phyloP scores from a whole-genome alignment of 2,888 invertebrate species.

The Acanthosoma haemorrhoidale region DNA sequence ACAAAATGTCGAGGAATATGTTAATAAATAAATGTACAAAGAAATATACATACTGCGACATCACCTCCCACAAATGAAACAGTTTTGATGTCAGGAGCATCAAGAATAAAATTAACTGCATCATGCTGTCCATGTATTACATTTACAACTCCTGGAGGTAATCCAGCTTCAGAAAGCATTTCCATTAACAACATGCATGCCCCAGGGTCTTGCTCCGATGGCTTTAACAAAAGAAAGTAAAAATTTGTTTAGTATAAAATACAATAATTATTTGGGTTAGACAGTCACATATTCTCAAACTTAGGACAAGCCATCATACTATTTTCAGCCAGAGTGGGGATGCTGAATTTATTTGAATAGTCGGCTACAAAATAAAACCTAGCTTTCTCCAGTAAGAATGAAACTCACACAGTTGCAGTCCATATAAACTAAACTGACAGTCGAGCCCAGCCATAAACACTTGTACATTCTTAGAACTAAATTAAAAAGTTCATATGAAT shows the following conservation, averaged over 20 bases:
- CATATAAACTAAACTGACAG: too few species aligned
- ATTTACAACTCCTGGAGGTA: slow-evolving; percentile 93
- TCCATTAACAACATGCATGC: slow-evolving; percentile 93
- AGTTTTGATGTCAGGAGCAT: slow-evolving; percentile 90
- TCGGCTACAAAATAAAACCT: too few species aligned
- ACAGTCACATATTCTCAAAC: too few species aligned
- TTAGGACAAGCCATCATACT: too few species aligned
- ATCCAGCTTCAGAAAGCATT: slow-evolving; percentile 85
- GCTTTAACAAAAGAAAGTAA: slow-evolving; percentile 48
- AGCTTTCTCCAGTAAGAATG: too few species aligned
- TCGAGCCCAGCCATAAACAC: too few species aligned
- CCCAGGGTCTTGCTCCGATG: slow-evolving; percentile 96
- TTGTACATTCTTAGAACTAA: too few species aligned
- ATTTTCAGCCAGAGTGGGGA: too few species aligned
- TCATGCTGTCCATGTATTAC: slow-evolving; percentile 93
- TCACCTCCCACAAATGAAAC: slow-evolving; percentile 99
- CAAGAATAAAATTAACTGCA: slow-evolving; percentile 95
- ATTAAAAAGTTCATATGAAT: too few species aligned
- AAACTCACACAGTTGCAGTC: too few species aligned
- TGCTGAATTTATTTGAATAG: too few species aligned
- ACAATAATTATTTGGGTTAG: neutral
- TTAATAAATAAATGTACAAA: neutral
- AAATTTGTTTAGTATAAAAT: neutral
- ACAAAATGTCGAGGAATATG: neutral
- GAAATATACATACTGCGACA: slow-evolving; percentile 63